Base-by-base conservation (phyloP, 2,888 invertebrate genomes). In the Drosophila mulleri region DNA sequence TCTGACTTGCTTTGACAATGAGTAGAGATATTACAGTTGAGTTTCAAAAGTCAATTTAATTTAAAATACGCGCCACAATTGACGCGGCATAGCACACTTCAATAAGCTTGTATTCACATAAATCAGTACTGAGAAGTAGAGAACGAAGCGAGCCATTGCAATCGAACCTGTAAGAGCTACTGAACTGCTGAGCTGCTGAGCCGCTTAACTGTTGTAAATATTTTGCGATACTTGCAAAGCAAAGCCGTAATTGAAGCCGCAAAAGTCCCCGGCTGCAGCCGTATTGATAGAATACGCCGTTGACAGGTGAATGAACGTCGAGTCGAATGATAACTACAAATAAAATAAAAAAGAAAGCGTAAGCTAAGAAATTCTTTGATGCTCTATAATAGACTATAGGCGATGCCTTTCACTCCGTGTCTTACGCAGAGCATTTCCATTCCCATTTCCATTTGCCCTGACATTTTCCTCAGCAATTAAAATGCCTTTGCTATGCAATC, bases 381-480 rank as follows among this genome's bases (percentile, higher is more conserved):
- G 29, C 18, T 29, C 29, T 29, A 29, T n/a, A 23, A 58, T 37
- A 32, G 41, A 29, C 42, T 20, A 39, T 39, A 26, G 9, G 37
- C 7, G 41, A 29, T 23, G 16, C 35, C 77, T 84, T 79, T 54
- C 72, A 65, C 72, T 58, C 29, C 9, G 48, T 6, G 26, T 39
- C 54, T 53, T 67, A 58, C 59, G 39, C 58, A 69, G 66, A 72
- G 66, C 71, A 71, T 63, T 53, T 23, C 39, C 68, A 79, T 48
- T 62, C 56, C 63, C 70, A 72, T 63, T 53, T 23, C 37, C 68
- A 80, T 48, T 64, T 54, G 26, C 70, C 68, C 74, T 80, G 86
- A 83, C 88, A 85, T 80, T 85, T 77, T 29, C 3, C n/a, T 11
- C 58, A 65, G 83, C 78, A 88, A 82, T 85, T 88, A 86, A 88